Conservation (phyloP, 2,888 invertebrate species). For the Drosophila anceps region DNA sequence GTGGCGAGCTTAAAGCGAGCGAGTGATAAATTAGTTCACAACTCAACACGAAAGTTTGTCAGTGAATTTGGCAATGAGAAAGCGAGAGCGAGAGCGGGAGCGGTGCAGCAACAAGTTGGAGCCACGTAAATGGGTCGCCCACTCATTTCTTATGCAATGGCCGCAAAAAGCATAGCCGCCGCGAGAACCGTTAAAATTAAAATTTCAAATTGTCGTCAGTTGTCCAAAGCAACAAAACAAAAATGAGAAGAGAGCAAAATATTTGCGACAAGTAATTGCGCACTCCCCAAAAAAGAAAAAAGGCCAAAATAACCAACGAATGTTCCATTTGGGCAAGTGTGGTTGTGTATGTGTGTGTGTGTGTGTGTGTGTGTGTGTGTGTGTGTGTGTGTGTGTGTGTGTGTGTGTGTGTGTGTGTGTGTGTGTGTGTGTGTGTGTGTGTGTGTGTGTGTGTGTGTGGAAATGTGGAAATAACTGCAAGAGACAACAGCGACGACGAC, state of each 20-base stretch:
- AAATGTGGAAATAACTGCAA: slow-evolving; percentile 56
- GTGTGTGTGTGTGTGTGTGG: slow-evolving; percentile 35
- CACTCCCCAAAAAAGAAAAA: slow-evolving; percentile 38
- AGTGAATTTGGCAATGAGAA: background rate
- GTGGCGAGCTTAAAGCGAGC: background rate
- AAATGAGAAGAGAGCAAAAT: slow-evolving; percentile 15
- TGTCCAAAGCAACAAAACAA: slow-evolving; percentile 14
- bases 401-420: slow-evolving; percentile 29
- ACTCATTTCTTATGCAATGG: slow-evolving; percentile 32
- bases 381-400: slow-evolving; percentile 34
- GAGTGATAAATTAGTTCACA: background rate
- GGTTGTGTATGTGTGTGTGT: slow-evolving; percentile 35
- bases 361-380: too few species aligned
- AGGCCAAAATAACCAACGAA: slow-evolving; percentile 27
- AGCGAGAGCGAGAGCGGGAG: background rate
- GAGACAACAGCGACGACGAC: slow-evolving; percentile 4
- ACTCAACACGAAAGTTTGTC: background rate
- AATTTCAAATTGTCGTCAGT: slow-evolving; percentile 48
- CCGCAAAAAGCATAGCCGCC: slow-evolving; percentile 6
- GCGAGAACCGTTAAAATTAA: slow-evolving; percentile 49
- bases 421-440: slow-evolving; percentile 31
- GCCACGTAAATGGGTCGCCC: slow-evolving; percentile 22
- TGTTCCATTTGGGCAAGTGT: slow-evolving; percentile 49
- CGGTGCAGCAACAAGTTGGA: slow-evolving; percentile 11
- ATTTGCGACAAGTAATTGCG: slow-evolving; percentile 32